Conservation (phyloP, 23 tunicate species). For the Ciona savignyi region DNA sequence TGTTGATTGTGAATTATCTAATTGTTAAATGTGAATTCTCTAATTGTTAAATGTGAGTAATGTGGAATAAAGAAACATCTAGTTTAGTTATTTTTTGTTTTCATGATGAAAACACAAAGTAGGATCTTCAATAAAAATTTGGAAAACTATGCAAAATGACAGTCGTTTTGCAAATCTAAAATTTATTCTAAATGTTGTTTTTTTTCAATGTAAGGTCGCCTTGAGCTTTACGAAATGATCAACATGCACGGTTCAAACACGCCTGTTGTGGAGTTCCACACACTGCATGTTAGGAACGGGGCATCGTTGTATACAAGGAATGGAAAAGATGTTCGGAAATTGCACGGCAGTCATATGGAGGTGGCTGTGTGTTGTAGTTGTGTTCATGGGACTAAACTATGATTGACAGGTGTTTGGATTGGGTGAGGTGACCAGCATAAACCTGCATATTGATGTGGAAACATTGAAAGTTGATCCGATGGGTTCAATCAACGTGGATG, state of each 20-base stretch:
- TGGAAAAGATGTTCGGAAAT: conserved; percentile 5
- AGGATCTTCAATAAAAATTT: no score
- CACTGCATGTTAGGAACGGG: conserved; percentile 8
- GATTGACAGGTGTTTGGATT: conserved; percentile 12
- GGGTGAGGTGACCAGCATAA: conserved; percentile 3
- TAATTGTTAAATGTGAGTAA: no score
- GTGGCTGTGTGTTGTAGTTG: neutral
- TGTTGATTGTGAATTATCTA: no score
- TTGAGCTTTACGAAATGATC: conserved; percentile 19
- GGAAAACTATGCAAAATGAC: no score
- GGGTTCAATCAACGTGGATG: conserved; percentile 18
- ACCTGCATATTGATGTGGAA: conserved; percentile 14
- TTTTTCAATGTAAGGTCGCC: neutral
- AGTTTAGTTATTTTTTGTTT: no score
- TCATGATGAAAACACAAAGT: no score
- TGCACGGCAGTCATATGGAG: conserved; percentile 6
- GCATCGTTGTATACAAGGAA: conserved; percentile 9
- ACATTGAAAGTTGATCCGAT: conserved; percentile 16
- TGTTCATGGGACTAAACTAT: neutral
- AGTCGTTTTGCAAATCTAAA: no score
- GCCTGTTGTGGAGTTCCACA: conserved; percentile 11
- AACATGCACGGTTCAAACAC: conserved; percentile 8
- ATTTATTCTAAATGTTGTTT: neutral
- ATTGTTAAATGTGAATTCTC: no score
- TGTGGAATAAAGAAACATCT: no score